These are phyloP conservation scores for Crepidodera aurea DNA, from an alignment of 2,888 invertebrate species.

Conservation along the genomic window DNA sequence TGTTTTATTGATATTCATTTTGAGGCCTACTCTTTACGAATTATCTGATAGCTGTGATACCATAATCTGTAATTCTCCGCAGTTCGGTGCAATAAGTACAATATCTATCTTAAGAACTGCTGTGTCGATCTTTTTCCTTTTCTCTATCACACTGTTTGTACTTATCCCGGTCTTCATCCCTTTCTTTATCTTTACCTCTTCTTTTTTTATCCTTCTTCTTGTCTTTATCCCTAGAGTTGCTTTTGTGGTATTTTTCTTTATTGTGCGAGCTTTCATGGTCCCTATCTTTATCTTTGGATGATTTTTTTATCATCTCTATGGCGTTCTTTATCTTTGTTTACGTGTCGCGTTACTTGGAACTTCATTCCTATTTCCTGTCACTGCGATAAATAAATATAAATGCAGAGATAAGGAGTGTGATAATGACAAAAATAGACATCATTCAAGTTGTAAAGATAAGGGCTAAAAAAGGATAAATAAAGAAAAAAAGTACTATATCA, in stretches of 20 bases:
- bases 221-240: constrained; percentile 48
- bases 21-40: too few relatives aligned
- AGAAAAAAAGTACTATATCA: too few relatives aligned
- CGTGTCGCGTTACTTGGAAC: constrained; percentile 42
- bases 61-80: too few relatives aligned
- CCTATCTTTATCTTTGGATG: constrained; percentile 49
- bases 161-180: constrained; percentile 52
- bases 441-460: too few relatives aligned
- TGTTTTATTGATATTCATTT: too few relatives aligned
- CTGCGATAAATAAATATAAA: too few relatives aligned
- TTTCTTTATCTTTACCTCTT: constrained; percentile 53
- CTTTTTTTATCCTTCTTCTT: constrained; percentile 48
- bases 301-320: constrained; percentile 51
- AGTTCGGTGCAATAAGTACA: too few relatives aligned
- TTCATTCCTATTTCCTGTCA: constrained; percentile 50
- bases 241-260: constrained; percentile 50
- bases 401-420: too few relatives aligned
- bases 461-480: too few relatives aligned
- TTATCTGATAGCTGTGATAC: too few relatives aligned
- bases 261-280: constrained; percentile 60
- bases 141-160: constrained; percentile 61
- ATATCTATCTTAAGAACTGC: constrained; percentile 53
- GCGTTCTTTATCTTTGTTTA: constrained; percentile 49
- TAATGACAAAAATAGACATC: too few relatives aligned
- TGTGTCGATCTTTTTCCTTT: constrained; percentile 54